A percentile compares a stretch with the other conserved stretches of the same genome.
Conservation (phyloP, 35 echinoderm and acorn worm genomes). For the Ptychodera flava region DNA sequence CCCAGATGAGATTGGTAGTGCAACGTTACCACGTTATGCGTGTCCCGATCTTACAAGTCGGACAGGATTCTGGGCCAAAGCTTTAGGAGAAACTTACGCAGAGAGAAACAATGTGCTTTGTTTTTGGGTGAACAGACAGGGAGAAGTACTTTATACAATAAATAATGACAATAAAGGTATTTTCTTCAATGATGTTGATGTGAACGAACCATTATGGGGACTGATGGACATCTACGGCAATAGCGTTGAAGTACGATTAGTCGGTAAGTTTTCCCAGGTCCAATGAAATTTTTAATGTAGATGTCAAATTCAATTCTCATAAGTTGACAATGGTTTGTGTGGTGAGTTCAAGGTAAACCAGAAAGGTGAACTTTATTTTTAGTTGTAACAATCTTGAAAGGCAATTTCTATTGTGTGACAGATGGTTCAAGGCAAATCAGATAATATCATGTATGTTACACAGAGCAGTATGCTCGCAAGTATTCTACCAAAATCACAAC, state of each 20-base stretch:
- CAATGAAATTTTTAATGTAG: too few species aligned
- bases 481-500: too few species aligned
- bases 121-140: slow-evolving; percentile 64
- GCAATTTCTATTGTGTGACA: too few species aligned
- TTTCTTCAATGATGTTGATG: slow-evolving; percentile 91
- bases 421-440: too few species aligned
- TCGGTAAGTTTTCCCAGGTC: slow-evolving; percentile 79
- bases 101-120: slow-evolving; percentile 60
- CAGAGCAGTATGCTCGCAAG: too few species aligned
- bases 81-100: slow-evolving; percentile 72
- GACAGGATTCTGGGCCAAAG: slow-evolving; percentile 91
- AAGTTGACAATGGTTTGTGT: too few species aligned
- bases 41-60: slow-evolving; percentile 93
- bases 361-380: too few species aligned
- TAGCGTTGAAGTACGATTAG: slow-evolving; percentile 78
- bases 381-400: too few species aligned
- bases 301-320: too few species aligned
- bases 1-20: slow-evolving; percentile 34
- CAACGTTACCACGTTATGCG: slow-evolving; percentile 73
- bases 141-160: slow-evolving; percentile 73
- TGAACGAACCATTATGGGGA: slow-evolving; percentile 67
- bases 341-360: too few species aligned
- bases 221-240: slow-evolving; percentile 98
- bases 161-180: slow-evolving; percentile 51
- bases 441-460: too few species aligned